Evolutionary conservation across 2,113 vertebrate genomes (phyloP).

Genomic region (Corapipo altera): DNA sequence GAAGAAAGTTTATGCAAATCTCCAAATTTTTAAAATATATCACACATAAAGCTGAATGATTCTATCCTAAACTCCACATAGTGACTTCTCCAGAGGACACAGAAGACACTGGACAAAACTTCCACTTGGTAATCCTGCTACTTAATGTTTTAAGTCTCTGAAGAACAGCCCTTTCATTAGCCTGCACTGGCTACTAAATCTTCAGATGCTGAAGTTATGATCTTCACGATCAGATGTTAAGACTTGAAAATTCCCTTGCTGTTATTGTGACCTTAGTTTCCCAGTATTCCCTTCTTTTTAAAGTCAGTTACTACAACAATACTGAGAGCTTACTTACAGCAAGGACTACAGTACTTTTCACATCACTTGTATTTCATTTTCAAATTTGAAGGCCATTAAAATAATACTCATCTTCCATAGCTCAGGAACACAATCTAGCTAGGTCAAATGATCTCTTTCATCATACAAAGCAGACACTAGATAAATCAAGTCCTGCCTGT

Average conservation of each 20-base stretch:
- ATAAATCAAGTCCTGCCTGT: not conserved
- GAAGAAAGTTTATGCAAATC: not conserved
- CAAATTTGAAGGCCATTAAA: constrained; percentile 29
- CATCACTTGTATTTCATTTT: not conserved
- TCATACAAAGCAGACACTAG: constrained; percentile 40
- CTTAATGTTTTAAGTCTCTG: not conserved
- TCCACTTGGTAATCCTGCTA: not conserved
- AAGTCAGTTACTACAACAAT: not conserved
- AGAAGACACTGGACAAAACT: not conserved
- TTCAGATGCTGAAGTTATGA: not conserved
- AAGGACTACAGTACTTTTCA: not conserved
- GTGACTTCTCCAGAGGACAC: not conserved
- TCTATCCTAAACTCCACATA: not conserved
- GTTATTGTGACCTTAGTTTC: not conserved
- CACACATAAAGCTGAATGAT: not conserved
- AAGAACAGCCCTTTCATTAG: not conserved
- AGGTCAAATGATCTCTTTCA: constrained; percentile 35
- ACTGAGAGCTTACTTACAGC: not conserved
- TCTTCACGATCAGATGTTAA: not conserved
- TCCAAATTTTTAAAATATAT: not conserved
- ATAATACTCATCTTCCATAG: not conserved
- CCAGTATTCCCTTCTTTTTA: not conserved
- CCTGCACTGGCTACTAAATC: not conserved
- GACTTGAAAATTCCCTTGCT: not conserved
- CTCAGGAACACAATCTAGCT: not conserved